Base-by-base conservation (phyloP, 2,113 vertebrate genomes). In the Anguilla japonica region DNA sequence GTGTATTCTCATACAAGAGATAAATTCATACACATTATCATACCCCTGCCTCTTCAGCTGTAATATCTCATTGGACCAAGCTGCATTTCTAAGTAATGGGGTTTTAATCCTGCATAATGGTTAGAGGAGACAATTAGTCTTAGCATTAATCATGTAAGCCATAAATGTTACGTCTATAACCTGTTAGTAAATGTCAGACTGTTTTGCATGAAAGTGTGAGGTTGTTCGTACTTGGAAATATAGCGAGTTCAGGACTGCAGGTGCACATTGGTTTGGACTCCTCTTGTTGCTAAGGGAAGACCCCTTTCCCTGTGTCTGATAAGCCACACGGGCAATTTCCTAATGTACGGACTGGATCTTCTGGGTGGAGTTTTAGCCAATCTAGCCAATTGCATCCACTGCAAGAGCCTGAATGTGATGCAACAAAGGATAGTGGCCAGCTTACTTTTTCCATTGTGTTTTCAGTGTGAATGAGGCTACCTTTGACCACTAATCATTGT, bases 81-180 rank as follows among this genome's bases (percentile, higher is more conserved):
- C n/a, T 9, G 22, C 26, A 75, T 20, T 75, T 75, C 26, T 75
- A 29, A 1, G 67, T 75, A 75, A 75, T 29, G 11, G 71, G 71
- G 13, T 75, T 75, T 75, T 29, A 75, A 75, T 75, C 26, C 71
- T 75, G 26, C 5, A 75, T 75, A 75, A 75, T 75, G 71, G 71
- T n/a, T 75, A 75, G 71, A 75, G n/a, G 71, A 75, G 71, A 22
- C 26, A 75, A 75, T 75, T 75, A 75, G 71, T 13, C n/a, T 75
- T 26, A 75, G n/a, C 26, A 13, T 67, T 67, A 67, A 26, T 26
- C 60, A 26, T 67, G 60, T 67, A 67, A 22, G 22, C 18, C 22
- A 20, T 67, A 67, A 67, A 67, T 67, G 22, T 60, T 60, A 60
- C 57, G 18, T 67, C 60, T 67, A 26, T 67, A 67, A 67, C 60